Percentiles rank a stretch among this genome's conserved stretches.
Conservation (phyloP, 2,797 vertebrate genomes). For the Gymnopithys bicolor region DNA sequence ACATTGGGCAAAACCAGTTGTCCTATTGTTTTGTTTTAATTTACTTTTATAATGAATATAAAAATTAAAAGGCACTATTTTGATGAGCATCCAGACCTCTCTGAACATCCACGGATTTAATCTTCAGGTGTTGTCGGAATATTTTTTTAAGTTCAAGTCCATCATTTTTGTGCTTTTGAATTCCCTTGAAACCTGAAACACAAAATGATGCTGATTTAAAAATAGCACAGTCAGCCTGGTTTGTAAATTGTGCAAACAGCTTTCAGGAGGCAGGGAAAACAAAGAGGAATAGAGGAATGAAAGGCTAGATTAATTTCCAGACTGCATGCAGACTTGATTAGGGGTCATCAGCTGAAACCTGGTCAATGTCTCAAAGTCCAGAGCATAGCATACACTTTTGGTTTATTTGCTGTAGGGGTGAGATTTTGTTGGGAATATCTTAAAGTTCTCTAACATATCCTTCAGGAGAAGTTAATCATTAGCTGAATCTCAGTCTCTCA, state of each 20-base stretch:
- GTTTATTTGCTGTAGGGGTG: background rate
- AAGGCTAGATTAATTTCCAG: background rate
- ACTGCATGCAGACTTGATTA: background rate
- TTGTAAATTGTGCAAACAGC: background rate
- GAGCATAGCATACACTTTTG: background rate
- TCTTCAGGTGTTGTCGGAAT: background rate
- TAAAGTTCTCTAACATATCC: background rate
- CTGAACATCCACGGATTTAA: background rate
- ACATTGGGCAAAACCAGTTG: background rate
- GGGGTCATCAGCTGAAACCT: background rate
- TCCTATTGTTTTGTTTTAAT: background rate
- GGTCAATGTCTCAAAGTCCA: background rate
- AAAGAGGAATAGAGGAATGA: background rate
- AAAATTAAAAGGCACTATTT: background rate
- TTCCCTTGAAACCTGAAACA: background rate
- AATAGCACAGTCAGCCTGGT: background rate
- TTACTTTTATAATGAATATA: conserved; percentile 4
- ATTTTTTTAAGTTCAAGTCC: background rate
- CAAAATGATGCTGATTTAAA: background rate
- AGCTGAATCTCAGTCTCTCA: background rate
- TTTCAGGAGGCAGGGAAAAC: conserved; percentile 7
- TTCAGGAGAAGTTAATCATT: background rate
- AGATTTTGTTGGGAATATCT: background rate
- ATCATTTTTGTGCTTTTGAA: background rate
- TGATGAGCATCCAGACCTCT: background rate